Conservation (phyloP, 1,140 invertebrate species). For the Caligus rogercresseyi region DNA sequence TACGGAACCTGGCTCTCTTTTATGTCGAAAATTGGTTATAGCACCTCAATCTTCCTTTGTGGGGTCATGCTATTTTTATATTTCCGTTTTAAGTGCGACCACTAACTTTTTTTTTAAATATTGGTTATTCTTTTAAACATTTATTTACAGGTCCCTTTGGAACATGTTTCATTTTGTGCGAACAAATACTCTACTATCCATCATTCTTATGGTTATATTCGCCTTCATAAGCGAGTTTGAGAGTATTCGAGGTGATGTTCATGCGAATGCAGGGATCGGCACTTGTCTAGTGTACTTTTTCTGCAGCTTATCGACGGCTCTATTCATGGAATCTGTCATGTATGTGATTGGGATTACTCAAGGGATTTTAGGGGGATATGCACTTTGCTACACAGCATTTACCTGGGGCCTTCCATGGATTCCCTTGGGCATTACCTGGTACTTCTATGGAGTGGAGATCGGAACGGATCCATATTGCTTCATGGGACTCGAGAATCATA, state of each 20-base stretch:
- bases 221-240: neutral
- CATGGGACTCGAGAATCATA: constrained; percentile 3
- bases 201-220: neutral
- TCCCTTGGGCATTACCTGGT: neutral
- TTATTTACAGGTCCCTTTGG: neutral
- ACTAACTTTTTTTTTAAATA: neutral
- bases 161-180: constrained; percentile 5
- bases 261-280: neutral
- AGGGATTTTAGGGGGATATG: neutral
- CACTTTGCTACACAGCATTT: neutral
- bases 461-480: constrained; percentile 6
- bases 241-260: neutral
- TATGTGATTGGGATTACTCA: neutral
- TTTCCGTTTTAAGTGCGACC: neutral
- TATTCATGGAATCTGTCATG: neutral
- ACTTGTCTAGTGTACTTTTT: neutral
- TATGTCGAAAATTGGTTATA: neutral
- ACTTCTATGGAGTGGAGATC: neutral
- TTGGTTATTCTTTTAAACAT: neutral
- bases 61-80: neutral
- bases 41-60: neutral
- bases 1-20: neutral
- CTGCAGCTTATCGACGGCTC: neutral
- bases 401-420: neutral
- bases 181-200: neutral